Conservation (phyloP, 2,888 invertebrate species). For the Aquatica leii region DNA sequence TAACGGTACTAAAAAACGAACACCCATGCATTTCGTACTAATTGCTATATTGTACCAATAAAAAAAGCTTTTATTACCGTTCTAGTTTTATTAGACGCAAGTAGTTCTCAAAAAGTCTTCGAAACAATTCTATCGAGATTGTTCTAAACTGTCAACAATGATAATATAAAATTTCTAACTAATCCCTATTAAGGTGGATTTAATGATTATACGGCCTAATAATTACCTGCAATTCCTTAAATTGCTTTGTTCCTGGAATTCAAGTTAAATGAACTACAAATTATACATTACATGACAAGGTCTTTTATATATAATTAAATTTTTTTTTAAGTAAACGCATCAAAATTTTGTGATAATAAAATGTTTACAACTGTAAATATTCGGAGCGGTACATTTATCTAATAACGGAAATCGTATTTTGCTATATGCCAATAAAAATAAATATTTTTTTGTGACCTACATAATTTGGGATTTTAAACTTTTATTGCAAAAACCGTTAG, state of each 20-base stretch:
- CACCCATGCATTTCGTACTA: neutral
- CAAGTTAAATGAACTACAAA: constrained; percentile 13
- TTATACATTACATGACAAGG: neutral
- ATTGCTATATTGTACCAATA: constrained; percentile 12
- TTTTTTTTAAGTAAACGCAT: neutral
- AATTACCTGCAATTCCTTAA: constrained; percentile 12
- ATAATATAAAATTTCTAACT: constrained; percentile 7
- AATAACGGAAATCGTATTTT: constrained; percentile 11
- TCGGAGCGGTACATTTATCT: neutral
- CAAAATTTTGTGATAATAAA: constrained; percentile 1
- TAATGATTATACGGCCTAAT: constrained; percentile 13
- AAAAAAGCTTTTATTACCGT: constrained; percentile 7
- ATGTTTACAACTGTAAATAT: constrained; percentile 5
- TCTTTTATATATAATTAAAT: constrained; percentile 1
- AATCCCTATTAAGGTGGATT: constrained; percentile 9
- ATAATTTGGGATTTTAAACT: constrained; percentile 9
- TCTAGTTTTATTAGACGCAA: constrained; percentile 2
- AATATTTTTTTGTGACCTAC: constrained; percentile 6
- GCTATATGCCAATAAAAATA: constrained; percentile 11
- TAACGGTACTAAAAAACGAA: constrained; percentile 6
- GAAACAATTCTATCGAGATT: constrained; percentile 7
- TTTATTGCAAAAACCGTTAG: constrained; percentile 14
- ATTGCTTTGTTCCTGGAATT: constrained; percentile 14
- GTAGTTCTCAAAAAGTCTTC: constrained; percentile 1
- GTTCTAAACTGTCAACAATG: constrained; percentile 14